These are phyloP conservation scores for Microplitis demolitor DNA, from an alignment of 1,140 invertebrate genomes.

Conservation along the genomic window DNA sequence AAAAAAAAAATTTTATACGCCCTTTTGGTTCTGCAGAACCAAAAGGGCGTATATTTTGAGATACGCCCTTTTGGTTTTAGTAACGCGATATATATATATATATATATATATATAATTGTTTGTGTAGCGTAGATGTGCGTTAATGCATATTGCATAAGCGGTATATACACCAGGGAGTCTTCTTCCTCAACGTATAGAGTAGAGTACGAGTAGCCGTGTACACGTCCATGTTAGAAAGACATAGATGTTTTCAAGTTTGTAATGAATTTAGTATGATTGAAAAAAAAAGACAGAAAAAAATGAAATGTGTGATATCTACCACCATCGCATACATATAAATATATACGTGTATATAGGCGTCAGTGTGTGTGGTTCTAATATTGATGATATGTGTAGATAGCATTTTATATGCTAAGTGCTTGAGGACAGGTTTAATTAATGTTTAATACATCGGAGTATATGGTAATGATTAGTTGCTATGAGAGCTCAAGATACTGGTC, in stretches of 20 bases:
- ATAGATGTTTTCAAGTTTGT: background rate
- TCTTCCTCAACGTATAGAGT: background rate
- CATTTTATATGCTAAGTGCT: background rate
- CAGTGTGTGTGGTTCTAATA: background rate
- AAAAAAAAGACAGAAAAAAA: background rate
- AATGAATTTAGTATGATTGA: background rate
- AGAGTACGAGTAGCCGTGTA: background rate
- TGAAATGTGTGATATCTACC: background rate
- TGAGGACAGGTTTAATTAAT: background rate
- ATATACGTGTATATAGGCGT: too few relatives aligned
- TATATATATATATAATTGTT: too few relatives aligned
- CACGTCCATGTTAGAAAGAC: background rate
- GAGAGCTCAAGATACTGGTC: too few relatives aligned
- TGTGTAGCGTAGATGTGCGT: slow-evolving; percentile 4
- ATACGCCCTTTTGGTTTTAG: too few relatives aligned
- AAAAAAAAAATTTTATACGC: too few relatives aligned
- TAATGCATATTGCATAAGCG: slow-evolving; percentile 25
- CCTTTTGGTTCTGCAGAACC: too few relatives aligned
- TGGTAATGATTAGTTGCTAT: too few relatives aligned
- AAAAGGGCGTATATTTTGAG: too few relatives aligned
- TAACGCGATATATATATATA: too few relatives aligned
- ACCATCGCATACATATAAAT: background rate
- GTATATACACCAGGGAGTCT: background rate
- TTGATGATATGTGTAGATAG: background rate
- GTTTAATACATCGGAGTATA: too few relatives aligned